Evolutionary conservation across 2,888 invertebrate species (phyloP).

Genomic region (Pollenia angustigena): DNA sequence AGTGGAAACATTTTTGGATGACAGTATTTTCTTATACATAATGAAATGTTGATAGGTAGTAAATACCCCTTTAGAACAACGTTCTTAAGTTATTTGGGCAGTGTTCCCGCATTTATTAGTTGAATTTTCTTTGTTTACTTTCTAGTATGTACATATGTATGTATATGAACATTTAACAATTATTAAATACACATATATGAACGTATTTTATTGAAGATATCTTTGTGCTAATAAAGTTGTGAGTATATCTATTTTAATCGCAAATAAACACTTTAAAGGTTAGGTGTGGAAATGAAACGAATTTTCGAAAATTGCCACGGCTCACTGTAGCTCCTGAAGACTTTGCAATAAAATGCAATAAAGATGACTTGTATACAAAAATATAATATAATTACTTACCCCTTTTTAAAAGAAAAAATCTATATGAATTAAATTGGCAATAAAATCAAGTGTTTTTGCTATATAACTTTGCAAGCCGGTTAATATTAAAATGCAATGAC

Average conservation of each 20-base stretch:
- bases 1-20: too few relatives aligned
- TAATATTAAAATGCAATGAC: conserved; percentile 54
- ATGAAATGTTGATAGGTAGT: too few relatives aligned
- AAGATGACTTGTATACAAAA: background rate
- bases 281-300: conserved; percentile 1
- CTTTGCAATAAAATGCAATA: background rate
- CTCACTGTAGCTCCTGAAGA: background rate
- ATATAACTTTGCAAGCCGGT: conserved; percentile 27
- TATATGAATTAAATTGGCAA: background rate
- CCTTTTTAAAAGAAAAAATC: conserved; percentile 1
- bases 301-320: conserved; percentile 52
- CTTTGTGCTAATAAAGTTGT: too few relatives aligned
- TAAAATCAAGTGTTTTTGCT: background rate
- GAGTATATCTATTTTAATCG: too few relatives aligned
- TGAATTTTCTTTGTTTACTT: too few relatives aligned
- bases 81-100: too few relatives aligned
- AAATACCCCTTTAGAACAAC: too few relatives aligned
- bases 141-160: background rate
- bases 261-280: conserved; percentile 5
- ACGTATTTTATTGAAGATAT: too few relatives aligned
- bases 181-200: too few relatives aligned
- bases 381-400: conserved; percentile 20
- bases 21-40: too few relatives aligned
- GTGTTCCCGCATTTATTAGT: too few relatives aligned
- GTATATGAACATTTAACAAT: background rate